phyloP scores from a whole-genome alignment of 2,113 vertebrate genomes.

The Pao palembangensis region DNA sequence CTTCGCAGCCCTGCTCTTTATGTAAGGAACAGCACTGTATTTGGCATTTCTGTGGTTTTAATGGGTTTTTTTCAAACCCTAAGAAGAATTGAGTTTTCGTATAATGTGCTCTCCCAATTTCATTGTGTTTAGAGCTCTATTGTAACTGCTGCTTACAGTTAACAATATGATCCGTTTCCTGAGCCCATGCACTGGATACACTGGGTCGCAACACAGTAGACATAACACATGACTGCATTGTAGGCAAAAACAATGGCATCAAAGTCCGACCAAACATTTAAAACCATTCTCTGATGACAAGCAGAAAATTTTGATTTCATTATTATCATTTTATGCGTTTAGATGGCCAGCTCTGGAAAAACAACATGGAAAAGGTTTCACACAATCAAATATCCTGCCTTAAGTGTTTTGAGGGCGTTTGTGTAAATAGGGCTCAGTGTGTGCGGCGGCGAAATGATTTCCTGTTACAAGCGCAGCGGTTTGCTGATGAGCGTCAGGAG shows the following conservation, averaged over 20 bases:
- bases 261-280: constrained; percentile 4
- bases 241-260: constrained; percentile 41
- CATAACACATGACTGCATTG: constrained; percentile 28
- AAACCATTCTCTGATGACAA: constrained; percentile 27
- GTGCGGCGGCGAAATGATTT: constrained; percentile 61
- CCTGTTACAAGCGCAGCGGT: constrained; percentile 60
- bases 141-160: constrained; percentile 26
- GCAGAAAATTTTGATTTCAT: constrained; percentile 26
- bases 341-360: constrained; percentile 62
- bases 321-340: constrained; percentile 47
- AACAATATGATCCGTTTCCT: constrained; percentile 47
- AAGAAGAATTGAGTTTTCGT: constrained; percentile 31
- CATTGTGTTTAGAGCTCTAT: constrained; percentile 34
- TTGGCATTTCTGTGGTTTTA: constrained; percentile 41
- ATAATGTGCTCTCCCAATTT: constrained; percentile 31
- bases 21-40: constrained; percentile 40
- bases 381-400: constrained; percentile 70
- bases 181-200: constrained; percentile 33
- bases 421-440: constrained; percentile 63
- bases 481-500: constrained; percentile 51
- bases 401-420: constrained; percentile 66
- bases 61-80: constrained; percentile 39
- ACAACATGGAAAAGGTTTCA: constrained; percentile 57
- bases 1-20: constrained; percentile 40
- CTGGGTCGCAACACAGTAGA: constrained; percentile 8